These are phyloP conservation scores for Atherinomorus stipes DNA, from an alignment of 2,113 vertebrate species.

Conservation along the genomic window DNA sequence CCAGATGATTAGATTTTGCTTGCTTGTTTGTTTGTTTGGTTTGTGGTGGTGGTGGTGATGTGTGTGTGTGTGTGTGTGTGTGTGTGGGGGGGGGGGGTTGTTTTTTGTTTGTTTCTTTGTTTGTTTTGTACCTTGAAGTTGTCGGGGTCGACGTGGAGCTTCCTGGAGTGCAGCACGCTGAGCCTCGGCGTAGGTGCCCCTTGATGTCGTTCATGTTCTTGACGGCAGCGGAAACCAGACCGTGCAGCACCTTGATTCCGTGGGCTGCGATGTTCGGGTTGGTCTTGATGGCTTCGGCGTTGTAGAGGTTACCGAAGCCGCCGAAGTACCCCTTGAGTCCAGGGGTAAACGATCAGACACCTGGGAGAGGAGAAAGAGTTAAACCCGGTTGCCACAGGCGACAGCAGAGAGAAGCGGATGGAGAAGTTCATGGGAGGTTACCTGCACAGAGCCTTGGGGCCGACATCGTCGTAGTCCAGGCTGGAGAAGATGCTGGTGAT, in stretches of 20 bases:
- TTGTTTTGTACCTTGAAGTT: constrained; percentile 77
- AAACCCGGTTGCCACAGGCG: too few relatives aligned
- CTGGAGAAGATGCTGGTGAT: constrained; percentile 70
- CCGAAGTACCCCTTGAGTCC: constrained; percentile 85
- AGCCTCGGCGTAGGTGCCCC: constrained; percentile 80
- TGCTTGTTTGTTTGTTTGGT: too few relatives aligned
- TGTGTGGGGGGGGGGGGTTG: too few relatives aligned
- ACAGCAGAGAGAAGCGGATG: not conserved
- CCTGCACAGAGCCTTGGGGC: constrained; percentile 78
- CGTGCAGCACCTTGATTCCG: constrained; percentile 85
- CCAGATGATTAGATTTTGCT: too few relatives aligned
- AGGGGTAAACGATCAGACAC: constrained; percentile 87
- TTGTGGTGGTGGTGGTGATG: too few relatives aligned
- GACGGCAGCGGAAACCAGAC: constrained; percentile 85
- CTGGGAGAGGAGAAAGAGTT: constrained; percentile 21
- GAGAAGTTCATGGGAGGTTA: constrained; percentile 16
- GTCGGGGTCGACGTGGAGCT: constrained; percentile 90
- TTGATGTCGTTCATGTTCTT: constrained; percentile 88
- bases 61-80: too few relatives aligned
- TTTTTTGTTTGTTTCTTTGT: too few relatives aligned
- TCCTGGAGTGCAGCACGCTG: constrained; percentile 88
- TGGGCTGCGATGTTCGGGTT: constrained; percentile 85
- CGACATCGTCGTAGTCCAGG: constrained; percentile 74
- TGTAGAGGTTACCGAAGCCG: constrained; percentile 87
- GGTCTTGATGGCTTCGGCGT: constrained; percentile 73